phyloP scores from a whole-genome alignment of 2,113 vertebrate species.

The Apistogramma diplotaenia region DNA sequence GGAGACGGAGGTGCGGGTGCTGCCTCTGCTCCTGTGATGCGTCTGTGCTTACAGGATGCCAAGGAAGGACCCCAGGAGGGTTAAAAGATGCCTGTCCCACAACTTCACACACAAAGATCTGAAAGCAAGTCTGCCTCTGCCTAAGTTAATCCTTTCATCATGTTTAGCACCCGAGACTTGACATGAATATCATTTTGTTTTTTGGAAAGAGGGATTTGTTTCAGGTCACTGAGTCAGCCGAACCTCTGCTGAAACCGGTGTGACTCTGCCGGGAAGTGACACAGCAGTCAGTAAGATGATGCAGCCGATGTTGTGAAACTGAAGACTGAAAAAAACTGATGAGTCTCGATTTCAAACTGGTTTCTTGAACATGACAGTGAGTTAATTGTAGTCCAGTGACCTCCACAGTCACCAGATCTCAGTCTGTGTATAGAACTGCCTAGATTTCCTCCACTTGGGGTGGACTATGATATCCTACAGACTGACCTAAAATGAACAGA shows the following conservation, averaged over 20 bases:
- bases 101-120: conserved; percentile 7
- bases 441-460: background rate
- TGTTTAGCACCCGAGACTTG: background rate
- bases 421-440: background rate
- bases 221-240: background rate
- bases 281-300: background rate
- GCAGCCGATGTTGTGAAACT: background rate
- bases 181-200: background rate
- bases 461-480: background rate
- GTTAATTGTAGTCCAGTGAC: no score
- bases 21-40: conserved; percentile 28
- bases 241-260: background rate
- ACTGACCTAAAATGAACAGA: background rate
- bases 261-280: background rate
- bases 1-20: background rate
- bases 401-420: background rate
- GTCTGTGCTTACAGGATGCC: background rate
- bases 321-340: background rate
- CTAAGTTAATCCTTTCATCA: conserved; percentile 11
- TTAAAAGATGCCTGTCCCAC: conserved; percentile 32
- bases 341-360: background rate
- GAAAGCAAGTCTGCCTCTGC: background rate
- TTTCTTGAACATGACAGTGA: no score
- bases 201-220: background rate
- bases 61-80: background rate